Base-by-base conservation (phyloP, 2,113 vertebrate species). In the Cettia cetti region DNA sequence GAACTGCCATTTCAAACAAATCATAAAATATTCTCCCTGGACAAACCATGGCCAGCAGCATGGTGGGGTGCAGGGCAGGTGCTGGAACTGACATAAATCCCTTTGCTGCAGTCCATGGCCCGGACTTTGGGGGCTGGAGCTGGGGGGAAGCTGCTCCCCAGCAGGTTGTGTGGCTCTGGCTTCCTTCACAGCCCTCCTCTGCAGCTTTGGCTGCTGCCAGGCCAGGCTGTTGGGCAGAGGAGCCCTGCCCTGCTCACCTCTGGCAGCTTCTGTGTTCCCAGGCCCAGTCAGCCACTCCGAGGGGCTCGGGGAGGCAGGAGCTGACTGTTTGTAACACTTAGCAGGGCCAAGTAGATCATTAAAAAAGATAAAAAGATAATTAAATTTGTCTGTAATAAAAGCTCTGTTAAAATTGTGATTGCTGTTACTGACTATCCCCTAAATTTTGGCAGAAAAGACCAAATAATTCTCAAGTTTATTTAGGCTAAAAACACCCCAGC, bases 341-440 rank as follows among this genome's bases (percentile, higher is more conserved):
- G 44, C 17, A 1, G 47, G 68, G 82, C 76, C 92, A 71, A 60
- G 6, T 35, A 50, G 84, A 12, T 14, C 7, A 61, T 77, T 63
- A 10, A 26, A 26, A 44, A 40, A 30, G n/a, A 50, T 11, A 26
- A 86, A 37, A 42, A 52, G 33, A 52, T 7, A 27, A 81, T 61
- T 35, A 33, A 50, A 44, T 81, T 80, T 79, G 47, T 76, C 44
- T 94, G 53, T 82, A 83, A 54, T 77, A 91, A 68, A 92, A 91
- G 63, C 59, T 11, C 59, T 59, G 49, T 82, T 75, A 49, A 86
- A 76, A 45, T 63, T 75, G 65, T 27, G 53, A 59, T 71, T 76
- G 66, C 30, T 47, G 2, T 90, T 95, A 57, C n/a, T 49, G 72
- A 64, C 54, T 69, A 0, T 54, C 35, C 75, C 52, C 86, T 90